Evolutionary conservation across 2,113 vertebrate genomes (phyloP), one percentile per base, ranked within the genome.

Genomic region (Galbula dea): DNA sequence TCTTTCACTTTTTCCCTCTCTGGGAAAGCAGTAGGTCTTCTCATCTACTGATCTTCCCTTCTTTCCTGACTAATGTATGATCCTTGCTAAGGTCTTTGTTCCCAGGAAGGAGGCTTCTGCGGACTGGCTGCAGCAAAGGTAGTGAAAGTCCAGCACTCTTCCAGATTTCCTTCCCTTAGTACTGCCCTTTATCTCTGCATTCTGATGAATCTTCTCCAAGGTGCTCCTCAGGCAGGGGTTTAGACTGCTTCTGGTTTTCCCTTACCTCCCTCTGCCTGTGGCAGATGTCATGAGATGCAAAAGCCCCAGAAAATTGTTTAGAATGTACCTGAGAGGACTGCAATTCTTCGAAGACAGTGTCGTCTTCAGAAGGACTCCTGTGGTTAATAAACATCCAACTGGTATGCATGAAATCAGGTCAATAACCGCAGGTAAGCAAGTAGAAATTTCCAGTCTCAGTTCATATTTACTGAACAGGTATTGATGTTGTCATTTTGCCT

Each of bases 371-470:
- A 80, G 26, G 26, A 41, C 81, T 86, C 37, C 14, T 71, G 75
- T 48, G 48, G 87, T 85, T 94, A 80, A 34, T 69, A 75, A 90
- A 88, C 65, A 75, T 51, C 54, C 30, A 80, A 1, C 24, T 45
- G 39, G 75, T 76, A 85, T 90, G 66, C n/a, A 24, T 51, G 41
- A 83, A 87, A 82, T 88, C 75, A 93, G 22, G 71, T 91, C 68
- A 78, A 41, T 83, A 86, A 85, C 68, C 89, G 83, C 72, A 90
- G 22, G 59, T 46, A 89, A 68, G 24, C 63, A 77, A 0, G 6
- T 74, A 75, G 43, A 83, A 83, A 65, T 94, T 96, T 94, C 65
- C 86, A 41, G 6, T 82, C 71, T 66, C 2, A 0, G 7, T 54
- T 80, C 9, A 39, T 72, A 88, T 88, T 86, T 69, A 69, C 89